Base-by-base conservation (phyloP, 2,888 invertebrate genomes). In the Polydrusus cervinus region DNA sequence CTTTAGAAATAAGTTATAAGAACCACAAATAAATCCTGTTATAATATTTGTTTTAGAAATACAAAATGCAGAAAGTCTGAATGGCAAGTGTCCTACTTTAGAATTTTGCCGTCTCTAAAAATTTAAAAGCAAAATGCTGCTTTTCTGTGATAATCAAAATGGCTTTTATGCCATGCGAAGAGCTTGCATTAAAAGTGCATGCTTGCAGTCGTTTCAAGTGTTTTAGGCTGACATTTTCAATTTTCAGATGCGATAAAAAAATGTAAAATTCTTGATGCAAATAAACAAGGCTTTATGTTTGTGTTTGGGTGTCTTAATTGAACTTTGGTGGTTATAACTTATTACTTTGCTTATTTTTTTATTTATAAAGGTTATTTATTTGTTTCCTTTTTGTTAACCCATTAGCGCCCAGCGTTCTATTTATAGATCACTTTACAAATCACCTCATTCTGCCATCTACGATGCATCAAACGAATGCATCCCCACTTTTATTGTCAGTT, bases 191-290 rank as follows among this genome's bases (percentile, higher is more conserved):
- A 53, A 53, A 53, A 53, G 20, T 53, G 53, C 53, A 53, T 53
- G 53, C 25, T n/a, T 53, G 53, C 30, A 53, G 30, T 53, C 53
- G 53, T 53, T 53, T 53, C 53, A 53, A 53, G 53, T 53, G n/a
- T 53, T 53, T 53, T 53, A 53, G 53, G 53, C 25, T 53, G 53
- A 53, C 53, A 30, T 53, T 53, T 53, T 53, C 53, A 25, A 53
- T 53, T 53, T 53, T 53, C 5, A 53, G 30, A 13, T 30, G 53
- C 25, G 53, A 30, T 53, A 53, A 30, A 30, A 30, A n/a, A 53
- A 53, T 30, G 30, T 6, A 3, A 30, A 47, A 30, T 13, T 53
- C n/a, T 53, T 30, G n/a, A 30, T 13, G 30, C 10, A 13, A 51
- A 51, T 51, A 51, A 53, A 53, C 30, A 8, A 9, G 10, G n/a